Percentiles rank a stretch among this genome's conserved stretches.
phyloP scores from a whole-genome alignment of 2,113 vertebrate species.

The Pseudopipra pipra region DNA sequence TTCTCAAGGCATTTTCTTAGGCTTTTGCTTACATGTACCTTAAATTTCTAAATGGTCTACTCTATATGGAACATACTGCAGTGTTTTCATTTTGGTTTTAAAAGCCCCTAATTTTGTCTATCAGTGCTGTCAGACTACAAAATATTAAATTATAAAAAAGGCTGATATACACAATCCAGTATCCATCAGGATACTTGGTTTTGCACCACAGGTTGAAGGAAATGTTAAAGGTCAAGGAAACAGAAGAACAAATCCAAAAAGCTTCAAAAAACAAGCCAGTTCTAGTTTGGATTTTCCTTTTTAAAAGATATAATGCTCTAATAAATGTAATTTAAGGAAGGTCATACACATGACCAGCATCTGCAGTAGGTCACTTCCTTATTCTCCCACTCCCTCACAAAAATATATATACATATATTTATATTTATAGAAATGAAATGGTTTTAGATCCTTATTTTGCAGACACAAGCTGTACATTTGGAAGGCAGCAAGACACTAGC shows the following conservation, averaged over 20 bases:
- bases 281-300: slow-evolving; percentile 39
- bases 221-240: slow-evolving; percentile 58
- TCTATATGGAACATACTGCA: neutral
- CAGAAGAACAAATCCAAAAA: slow-evolving; percentile 59
- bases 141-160: slow-evolving; percentile 68
- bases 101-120: neutral
- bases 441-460: slow-evolving; percentile 26
- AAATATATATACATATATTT: slow-evolving; percentile 51
- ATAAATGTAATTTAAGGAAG: slow-evolving; percentile 45
- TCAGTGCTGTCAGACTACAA: slow-evolving; percentile 53
- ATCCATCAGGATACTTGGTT: slow-evolving; percentile 46
- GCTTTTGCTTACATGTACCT: neutral
- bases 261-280: slow-evolving; percentile 55
- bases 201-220: slow-evolving; percentile 70
- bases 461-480: neutral
- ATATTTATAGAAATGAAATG: slow-evolving; percentile 62
- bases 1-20: neutral
- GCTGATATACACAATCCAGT: slow-evolving; percentile 33
- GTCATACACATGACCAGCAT: slow-evolving; percentile 69
- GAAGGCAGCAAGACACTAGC: slow-evolving; percentile 64
- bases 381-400: slow-evolving; percentile 42
- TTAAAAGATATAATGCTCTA: slow-evolving; percentile 34
- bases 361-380: slow-evolving; percentile 67
- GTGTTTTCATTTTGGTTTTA: neutral
- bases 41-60: neutral